A percentile compares a stretch with the other conserved stretches of the same genome.
Evolutionary conservation across 2,888 invertebrate genomes (phyloP).

Genomic region (Scrobipalpa costella): DNA sequence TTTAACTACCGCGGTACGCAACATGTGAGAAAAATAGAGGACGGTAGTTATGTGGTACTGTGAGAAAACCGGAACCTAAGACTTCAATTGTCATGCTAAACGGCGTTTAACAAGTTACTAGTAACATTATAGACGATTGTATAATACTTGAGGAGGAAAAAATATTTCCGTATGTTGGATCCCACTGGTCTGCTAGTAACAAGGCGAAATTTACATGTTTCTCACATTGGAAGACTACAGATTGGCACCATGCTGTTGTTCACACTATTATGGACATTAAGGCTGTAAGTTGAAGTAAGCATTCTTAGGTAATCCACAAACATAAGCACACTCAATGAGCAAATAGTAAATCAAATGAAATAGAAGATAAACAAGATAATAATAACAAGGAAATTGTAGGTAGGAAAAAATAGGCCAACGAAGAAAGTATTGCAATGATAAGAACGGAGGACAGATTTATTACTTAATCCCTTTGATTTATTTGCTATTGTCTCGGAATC

Average conservation of each 20-base stretch:
- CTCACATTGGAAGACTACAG: constrained; percentile 16
- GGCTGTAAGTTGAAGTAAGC: not conserved
- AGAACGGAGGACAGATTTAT: constrained; percentile 5
- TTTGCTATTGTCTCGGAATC: constrained; percentile 4
- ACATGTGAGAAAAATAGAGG: constrained; percentile 21
- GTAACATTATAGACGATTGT: constrained; percentile 14
- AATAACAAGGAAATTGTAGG: not conserved
- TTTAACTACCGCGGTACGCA: constrained; percentile 14
- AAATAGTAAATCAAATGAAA: not conserved
- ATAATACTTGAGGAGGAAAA: constrained; percentile 19
- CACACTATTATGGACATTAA: constrained; percentile 17
- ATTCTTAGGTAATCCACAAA: not conserved
- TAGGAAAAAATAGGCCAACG: not conserved
- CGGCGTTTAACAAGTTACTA: constrained; percentile 28
- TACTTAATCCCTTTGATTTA: not conserved
- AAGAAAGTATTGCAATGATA: constrained; percentile 10
- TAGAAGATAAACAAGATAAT: not conserved
- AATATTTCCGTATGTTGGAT: constrained; percentile 23
- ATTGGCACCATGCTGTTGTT: constrained; percentile 20
- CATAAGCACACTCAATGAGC: not conserved
- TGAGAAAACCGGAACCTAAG: constrained; percentile 33
- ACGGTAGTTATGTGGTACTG: constrained; percentile 26
- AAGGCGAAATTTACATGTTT: constrained; percentile 22
- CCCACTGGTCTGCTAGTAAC: constrained; percentile 14
- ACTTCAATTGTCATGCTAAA: constrained; percentile 36